phyloP scores from a whole-genome alignment of 2,113 vertebrate species.

The Rhabdomys dilectus region DNA sequence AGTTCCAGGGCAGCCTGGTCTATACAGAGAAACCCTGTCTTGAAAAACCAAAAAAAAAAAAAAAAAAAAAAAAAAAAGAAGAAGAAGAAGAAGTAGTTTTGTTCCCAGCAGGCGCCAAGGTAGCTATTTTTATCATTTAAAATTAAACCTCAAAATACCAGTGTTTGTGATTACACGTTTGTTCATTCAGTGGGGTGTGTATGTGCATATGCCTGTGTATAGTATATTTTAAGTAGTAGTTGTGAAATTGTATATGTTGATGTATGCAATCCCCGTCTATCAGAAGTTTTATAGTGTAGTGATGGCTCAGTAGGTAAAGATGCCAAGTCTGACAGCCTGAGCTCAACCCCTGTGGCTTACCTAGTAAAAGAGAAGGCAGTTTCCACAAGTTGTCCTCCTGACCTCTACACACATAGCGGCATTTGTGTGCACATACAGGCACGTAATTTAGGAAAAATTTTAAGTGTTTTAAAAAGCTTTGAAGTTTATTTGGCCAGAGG shows the following conservation, averaged over 20 bases:
- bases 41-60: no score
- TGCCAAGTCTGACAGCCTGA: neutral
- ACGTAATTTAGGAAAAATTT: neutral
- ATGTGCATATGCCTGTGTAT: neutral
- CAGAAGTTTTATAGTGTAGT: neutral
- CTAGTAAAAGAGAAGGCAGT: neutral
- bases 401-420: neutral
- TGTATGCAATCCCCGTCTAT: neutral
- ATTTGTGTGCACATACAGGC: neutral
- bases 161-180: neutral
- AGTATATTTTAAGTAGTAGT: neutral
- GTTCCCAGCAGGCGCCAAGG: neutral
- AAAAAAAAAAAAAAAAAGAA: no score
- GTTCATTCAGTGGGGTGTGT: neutral
- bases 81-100: neutral
- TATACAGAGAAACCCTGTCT: no score
- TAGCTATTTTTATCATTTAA: slow-evolving; percentile 4
- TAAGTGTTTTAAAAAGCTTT: slow-evolving; percentile 2
- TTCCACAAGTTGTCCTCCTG: neutral
- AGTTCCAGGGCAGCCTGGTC: no score
- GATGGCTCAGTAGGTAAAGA: neutral
- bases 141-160: slow-evolving; percentile 37
- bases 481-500: neutral
- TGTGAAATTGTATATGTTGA: neutral
- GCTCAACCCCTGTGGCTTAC: neutral